Conservation (phyloP, 2,888 invertebrate species). For the Sphaeridia pumilis region DNA sequence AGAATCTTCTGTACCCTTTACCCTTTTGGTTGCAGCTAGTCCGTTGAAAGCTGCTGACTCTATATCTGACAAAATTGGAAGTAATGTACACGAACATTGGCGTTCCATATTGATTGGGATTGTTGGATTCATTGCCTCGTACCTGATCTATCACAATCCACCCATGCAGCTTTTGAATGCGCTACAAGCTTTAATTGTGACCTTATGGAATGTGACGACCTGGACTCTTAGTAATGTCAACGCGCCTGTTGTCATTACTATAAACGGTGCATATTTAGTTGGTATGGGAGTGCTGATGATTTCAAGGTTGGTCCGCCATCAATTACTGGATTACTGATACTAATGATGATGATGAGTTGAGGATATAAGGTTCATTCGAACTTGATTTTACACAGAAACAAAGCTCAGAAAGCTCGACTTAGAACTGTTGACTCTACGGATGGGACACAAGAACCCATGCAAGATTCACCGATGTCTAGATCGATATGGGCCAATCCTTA, state of each 20-base stretch:
- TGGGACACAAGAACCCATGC: too few relatives aligned
- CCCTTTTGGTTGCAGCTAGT: conserved; percentile 44
- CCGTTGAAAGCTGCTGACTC: conserved; percentile 67
- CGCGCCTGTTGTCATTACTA: conserved; percentile 20
- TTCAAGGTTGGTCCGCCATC: too few relatives aligned
- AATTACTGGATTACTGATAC: too few relatives aligned
- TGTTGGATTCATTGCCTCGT: too few relatives aligned
- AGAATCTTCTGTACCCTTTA: conserved; percentile 26
- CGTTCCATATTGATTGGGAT: conserved; percentile 47
- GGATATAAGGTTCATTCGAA: too few relatives aligned
- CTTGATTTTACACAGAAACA: too few relatives aligned
- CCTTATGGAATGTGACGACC: conserved; percentile 3
- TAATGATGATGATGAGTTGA: too few relatives aligned
- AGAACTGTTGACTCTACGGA: too few relatives aligned
- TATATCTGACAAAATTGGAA: conserved; percentile 61
- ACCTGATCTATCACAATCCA: conserved; percentile 58
- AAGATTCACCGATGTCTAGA: too few relatives aligned
- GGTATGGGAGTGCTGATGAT: conserved; percentile 17
- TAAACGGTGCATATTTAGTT: conserved; percentile 23
- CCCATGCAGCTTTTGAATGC: conserved; percentile 52
- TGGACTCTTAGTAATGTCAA: conserved; percentile 29
- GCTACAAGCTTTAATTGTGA: conserved; percentile 44
- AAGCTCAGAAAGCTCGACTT: too few relatives aligned
- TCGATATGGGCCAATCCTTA: too few relatives aligned
- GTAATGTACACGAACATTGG: conserved; percentile 55